Evolutionary conservation across 1,140 invertebrate genomes (phyloP).

Genomic region (Ericerus pela): DNA sequence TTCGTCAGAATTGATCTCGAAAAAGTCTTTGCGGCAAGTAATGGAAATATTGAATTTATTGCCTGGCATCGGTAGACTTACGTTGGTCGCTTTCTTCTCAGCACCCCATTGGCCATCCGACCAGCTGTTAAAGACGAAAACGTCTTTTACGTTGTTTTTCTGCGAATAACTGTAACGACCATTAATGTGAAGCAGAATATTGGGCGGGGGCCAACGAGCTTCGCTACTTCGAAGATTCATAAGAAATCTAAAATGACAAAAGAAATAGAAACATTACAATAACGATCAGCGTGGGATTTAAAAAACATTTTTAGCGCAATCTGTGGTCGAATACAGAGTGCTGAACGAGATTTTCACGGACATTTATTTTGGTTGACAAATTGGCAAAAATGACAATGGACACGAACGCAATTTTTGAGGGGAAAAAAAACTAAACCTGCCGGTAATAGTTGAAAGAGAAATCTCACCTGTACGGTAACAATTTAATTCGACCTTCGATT

Average conservation of each 20-base stretch:
- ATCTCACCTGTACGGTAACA: not conserved
- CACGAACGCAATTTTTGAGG: not conserved
- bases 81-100: not conserved
- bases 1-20: not conserved
- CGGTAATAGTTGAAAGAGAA: not conserved
- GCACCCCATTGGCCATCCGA: not conserved
- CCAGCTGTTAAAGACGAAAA: conserved; percentile 2
- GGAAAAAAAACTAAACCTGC: not conserved
- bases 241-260: conserved; percentile 6
- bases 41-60: not conserved
- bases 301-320: not conserved
- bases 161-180: conserved; percentile 4
- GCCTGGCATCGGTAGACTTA: not conserved
- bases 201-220: not conserved
- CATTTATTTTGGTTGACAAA: not conserved
- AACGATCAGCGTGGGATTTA: not conserved
- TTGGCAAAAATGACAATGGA: not conserved
- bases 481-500: conserved; percentile 1
- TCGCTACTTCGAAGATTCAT: conserved; percentile 14
- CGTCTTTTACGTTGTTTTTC: not conserved
- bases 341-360: not conserved
- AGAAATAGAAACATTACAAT: not conserved
- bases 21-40: not conserved
- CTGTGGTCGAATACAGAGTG: not conserved
- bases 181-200: conserved; percentile 6